Conservation (phyloP, 2,888 invertebrate species). For the Conomelus anceps region DNA sequence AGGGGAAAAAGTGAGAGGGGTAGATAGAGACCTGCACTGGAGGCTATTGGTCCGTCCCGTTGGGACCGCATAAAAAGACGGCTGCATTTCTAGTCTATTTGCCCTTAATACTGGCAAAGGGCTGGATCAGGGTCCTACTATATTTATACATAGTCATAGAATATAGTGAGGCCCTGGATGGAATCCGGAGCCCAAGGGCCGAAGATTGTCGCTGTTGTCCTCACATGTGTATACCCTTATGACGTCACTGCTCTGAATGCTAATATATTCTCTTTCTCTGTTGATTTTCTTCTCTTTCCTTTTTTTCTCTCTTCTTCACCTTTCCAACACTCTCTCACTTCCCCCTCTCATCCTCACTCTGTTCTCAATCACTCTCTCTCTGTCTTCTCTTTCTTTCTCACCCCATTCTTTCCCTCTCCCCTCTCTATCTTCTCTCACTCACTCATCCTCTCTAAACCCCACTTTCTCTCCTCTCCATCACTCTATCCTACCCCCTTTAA, state of each 20-base stretch:
- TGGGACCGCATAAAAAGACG: slow-evolving; percentile 4
- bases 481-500: too few relatives aligned
- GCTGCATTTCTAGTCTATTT: slow-evolving; percentile 21
- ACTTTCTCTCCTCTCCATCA: too few relatives aligned
- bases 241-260: background rate
- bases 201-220: background rate
- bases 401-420: too few relatives aligned
- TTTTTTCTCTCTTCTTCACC: too few relatives aligned
- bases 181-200: background rate
- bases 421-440: too few relatives aligned
- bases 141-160: background rate
- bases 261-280: background rate
- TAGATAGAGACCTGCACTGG: background rate
- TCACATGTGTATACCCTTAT: background rate
- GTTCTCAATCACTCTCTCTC: too few relatives aligned
- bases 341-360: too few relatives aligned
- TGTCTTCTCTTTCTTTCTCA: too few relatives aligned
- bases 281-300: too few relatives aligned
- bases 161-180: background rate
- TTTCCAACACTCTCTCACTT: too few relatives aligned
- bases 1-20: slow-evolving; percentile 7
- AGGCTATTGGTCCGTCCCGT: background rate
- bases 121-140: background rate
- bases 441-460: too few relatives aligned
- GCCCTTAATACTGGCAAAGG: background rate